phyloP scores from a whole-genome alignment of 2,113 vertebrate genomes.

The Antechinus flavipes region DNA sequence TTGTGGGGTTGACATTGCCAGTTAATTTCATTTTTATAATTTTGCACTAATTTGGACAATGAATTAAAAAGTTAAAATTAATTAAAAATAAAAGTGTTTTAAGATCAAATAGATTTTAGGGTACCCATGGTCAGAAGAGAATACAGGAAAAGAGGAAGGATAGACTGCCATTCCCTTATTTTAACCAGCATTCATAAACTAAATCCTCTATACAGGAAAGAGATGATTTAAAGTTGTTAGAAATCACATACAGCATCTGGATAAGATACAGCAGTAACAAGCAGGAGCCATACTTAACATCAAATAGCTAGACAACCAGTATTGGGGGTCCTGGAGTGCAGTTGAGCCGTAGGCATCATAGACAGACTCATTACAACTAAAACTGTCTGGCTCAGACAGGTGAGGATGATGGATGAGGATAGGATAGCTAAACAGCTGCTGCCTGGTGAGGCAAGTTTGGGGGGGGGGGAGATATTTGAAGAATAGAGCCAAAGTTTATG shows the following conservation, averaged over 20 bases:
- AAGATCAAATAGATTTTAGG: neutral
- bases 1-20: neutral
- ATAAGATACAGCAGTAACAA: neutral
- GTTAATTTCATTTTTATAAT: neutral
- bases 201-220: neutral
- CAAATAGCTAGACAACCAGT: neutral
- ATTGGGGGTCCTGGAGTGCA: neutral
- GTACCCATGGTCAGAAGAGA: neutral
- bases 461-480: neutral
- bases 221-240: neutral
- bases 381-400: neutral
- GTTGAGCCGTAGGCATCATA: neutral
- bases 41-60: neutral
- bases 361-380: accelerated
- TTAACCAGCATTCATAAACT: neutral
- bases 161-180: neutral
- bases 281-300: neutral
- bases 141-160: neutral
- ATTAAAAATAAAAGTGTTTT: neutral
- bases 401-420: neutral
- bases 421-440: neutral
- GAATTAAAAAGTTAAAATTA: neutral
- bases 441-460: neutral
- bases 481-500: neutral
- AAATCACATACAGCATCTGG: neutral